Conservation (phyloP, 2,797 vertebrate species). For the Ctenopoma multispine region DNA sequence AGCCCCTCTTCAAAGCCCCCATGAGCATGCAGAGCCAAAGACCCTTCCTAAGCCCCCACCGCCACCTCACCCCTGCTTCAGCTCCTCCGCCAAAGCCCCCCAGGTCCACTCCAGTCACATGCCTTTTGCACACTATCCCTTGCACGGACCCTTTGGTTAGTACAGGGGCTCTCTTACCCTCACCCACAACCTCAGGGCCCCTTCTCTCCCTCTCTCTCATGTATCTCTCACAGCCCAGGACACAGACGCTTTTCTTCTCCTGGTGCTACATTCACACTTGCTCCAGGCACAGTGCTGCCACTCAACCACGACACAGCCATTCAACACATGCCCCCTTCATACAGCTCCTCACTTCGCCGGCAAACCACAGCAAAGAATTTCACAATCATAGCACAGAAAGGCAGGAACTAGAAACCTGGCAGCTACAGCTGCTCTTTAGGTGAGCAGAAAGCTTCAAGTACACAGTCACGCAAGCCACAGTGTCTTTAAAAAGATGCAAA, state of each 20-base stretch:
- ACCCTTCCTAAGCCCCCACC: constrained; percentile 36
- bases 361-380: constrained; percentile 77
- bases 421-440: constrained; percentile 70
- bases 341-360: constrained; percentile 53
- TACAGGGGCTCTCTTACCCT: constrained; percentile 36
- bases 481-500: constrained; percentile 56
- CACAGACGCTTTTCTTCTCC: constrained; percentile 84
- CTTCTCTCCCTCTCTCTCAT: constrained; percentile 1
- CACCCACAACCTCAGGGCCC: constrained; percentile 53
- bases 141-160: constrained; percentile 37
- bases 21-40: constrained; percentile 49
- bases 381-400: constrained; percentile 72
- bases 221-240: constrained; percentile 52
- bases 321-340: constrained; percentile 67
- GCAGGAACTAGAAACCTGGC: constrained; percentile 71
- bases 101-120: constrained; percentile 48
- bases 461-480: constrained; percentile 38
- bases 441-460: constrained; percentile 48
- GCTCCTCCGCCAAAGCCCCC: constrained; percentile 54
- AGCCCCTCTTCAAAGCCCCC: constrained; percentile 73
- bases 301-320: constrained; percentile 72
- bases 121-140: constrained; percentile 65
- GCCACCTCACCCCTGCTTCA: constrained; percentile 34
- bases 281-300: constrained; percentile 72
- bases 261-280: constrained; percentile 76